Evolutionary conservation across 2,888 invertebrate genomes (phyloP), one percentile per base, ranked within the genome.

Genomic region (Temnothorax rugatulus): DNA sequence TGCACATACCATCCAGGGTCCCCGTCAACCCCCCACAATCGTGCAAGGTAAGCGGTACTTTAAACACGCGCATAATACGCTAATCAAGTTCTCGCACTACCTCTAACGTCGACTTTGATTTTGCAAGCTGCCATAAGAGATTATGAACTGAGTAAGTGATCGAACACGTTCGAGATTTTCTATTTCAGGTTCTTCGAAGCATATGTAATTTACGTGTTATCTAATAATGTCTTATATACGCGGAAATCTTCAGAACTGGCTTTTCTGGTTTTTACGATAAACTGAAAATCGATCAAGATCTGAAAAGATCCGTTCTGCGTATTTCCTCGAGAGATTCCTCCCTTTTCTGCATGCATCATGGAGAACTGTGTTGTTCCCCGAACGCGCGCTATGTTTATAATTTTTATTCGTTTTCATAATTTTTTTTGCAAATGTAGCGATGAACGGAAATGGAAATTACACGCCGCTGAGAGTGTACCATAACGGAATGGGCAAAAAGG

Each of bases 381-480:
- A 79, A 79, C 15, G 47, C 73, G 79, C 13, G 73, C 13, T 71
- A 61, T 81, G 44, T 79, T 79, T 47, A 44, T 71, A 71, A 79
- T 79, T 59, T 79, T 73, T 18, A 73, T 81, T 81, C 79, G 79
- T 59, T 47, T 81, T 50, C 73, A 81, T 81, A 73, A 79, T 71
- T 79, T 81, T 76, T 63, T 84, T 73, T 61, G 5, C 47, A 50
- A 81, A 71, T 77, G 50, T 95, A 97, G 97, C 96, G 87, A 95
- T 96, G 94, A 97, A 97, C 93, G 95, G 96, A 38, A 97, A 97
- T 91, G 97, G 97, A 76, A 97, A 96, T 86, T 98, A 98, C 93
- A 97, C 97, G 21, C 97, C 97, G 1, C 96, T 98, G 93, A 95
- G 97, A 90, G 97, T 98, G 15, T 98, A 98, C 93, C 97, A 98